These are phyloP conservation scores for Syncerus caffer DNA, from an alignment of 2,797 vertebrate species.

Conservation along the genomic window DNA sequence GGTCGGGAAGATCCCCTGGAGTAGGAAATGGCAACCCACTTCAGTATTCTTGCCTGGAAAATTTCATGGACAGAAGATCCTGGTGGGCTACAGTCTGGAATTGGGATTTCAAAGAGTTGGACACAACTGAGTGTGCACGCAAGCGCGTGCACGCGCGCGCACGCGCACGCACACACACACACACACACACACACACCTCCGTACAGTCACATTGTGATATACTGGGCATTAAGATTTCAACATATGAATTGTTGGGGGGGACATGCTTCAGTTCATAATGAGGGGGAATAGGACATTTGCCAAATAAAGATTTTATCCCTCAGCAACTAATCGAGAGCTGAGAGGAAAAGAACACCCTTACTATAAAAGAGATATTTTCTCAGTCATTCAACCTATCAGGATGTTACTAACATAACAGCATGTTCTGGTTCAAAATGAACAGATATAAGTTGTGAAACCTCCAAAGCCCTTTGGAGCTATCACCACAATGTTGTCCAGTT, in stretches of 20 bases:
- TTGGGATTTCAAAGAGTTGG: not conserved
- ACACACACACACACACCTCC: not conserved
- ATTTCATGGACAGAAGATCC: not conserved
- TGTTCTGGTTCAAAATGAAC: not conserved
- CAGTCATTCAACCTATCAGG: not conserved
- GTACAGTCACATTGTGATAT: not conserved
- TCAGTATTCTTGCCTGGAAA: not conserved
- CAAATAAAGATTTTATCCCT: not conserved
- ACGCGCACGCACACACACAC: too few species aligned
- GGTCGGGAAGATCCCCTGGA: not conserved
- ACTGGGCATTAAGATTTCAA: not conserved
- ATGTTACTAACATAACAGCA: not conserved
- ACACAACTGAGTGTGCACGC: not conserved
- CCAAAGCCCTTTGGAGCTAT: not conserved
- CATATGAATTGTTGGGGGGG: not conserved
- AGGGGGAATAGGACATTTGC: not conserved
- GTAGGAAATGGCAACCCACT: not conserved
- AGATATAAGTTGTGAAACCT: not conserved
- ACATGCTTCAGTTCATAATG: not conserved
- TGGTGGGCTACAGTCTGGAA: not conserved
- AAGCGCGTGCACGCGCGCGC: too few species aligned
- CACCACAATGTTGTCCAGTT: not conserved
- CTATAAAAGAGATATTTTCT: not conserved
- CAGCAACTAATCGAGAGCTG: not conserved
- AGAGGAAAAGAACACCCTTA: not conserved